Conservation (phyloP, 2,888 invertebrate genomes). For the Uloborus plumipes region DNA sequence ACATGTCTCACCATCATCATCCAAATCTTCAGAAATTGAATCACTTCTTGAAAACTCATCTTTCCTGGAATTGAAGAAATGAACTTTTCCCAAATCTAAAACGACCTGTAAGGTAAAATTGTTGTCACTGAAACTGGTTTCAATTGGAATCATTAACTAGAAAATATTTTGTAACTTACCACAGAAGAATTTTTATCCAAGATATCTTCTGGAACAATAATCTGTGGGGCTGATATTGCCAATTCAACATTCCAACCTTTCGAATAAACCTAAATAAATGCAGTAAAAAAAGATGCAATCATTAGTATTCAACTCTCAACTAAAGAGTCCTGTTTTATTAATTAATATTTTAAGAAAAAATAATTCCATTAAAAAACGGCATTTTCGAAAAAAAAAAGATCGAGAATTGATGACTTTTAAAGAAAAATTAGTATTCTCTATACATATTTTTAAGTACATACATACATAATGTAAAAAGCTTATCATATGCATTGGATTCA, state of each 20-base stretch:
- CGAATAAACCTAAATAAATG: constrained; percentile 67
- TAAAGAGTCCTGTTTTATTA: too few relatives aligned
- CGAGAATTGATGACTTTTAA: too few relatives aligned
- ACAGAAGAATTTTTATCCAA: constrained; percentile 70
- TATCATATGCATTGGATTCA: too few relatives aligned
- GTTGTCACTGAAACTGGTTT: background rate
- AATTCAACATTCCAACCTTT: constrained; percentile 85
- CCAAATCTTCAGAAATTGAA: constrained; percentile 69
- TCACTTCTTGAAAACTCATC: constrained; percentile 66
- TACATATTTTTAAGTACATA: too few relatives aligned
- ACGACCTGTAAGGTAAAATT: constrained; percentile 75
- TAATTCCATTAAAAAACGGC: background rate
- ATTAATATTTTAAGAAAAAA: too few relatives aligned
- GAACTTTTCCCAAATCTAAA: constrained; percentile 90
- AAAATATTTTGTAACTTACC: constrained; percentile 63
- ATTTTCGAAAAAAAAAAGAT: too few relatives aligned
- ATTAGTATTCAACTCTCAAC: too few relatives aligned
- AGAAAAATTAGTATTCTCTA: too few relatives aligned
- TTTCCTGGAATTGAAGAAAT: constrained; percentile 72
- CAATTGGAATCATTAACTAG: background rate
- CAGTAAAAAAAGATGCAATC: too few relatives aligned
- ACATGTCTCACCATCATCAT: constrained; percentile 74
- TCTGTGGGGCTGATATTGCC: constrained; percentile 93
- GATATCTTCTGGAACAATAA: constrained; percentile 83
- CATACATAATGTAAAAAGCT: too few relatives aligned